phyloP scores from a whole-genome alignment of 2,113 vertebrate species.

The Vulpes ferrilata region DNA sequence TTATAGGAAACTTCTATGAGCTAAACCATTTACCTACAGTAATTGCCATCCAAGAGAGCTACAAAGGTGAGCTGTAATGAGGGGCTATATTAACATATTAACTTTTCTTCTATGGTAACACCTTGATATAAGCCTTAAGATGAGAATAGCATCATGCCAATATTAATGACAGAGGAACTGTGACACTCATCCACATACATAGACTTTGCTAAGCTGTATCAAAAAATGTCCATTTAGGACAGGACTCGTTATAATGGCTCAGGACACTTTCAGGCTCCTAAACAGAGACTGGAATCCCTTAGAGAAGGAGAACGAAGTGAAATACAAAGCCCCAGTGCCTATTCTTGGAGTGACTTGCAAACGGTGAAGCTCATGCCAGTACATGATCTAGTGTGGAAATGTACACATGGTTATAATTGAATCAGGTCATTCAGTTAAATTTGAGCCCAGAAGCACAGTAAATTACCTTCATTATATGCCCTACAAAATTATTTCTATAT shows the following conservation, averaged over 20 bases:
- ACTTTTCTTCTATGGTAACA: background rate
- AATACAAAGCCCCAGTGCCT: background rate
- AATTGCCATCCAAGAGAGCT: background rate
- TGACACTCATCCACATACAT: background rate
- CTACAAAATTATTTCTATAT: background rate
- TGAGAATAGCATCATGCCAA: background rate
- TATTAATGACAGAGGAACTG: background rate
- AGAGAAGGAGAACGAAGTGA: background rate
- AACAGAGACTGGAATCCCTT: background rate
- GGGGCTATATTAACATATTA: background rate
- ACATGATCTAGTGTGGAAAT: background rate
- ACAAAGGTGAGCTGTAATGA: background rate
- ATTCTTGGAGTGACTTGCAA: background rate
- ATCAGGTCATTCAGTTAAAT: background rate
- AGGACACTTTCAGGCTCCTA: background rate
- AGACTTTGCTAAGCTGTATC: background rate
- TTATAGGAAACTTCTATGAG: background rate
- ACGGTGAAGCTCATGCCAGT: background rate
- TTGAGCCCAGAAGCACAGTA: background rate
- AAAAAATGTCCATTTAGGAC: background rate
- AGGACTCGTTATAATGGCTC: background rate
- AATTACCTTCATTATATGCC: background rate
- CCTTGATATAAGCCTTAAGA: background rate
- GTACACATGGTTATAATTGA: background rate
- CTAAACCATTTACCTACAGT: background rate